A percentile compares a stretch with the other conserved stretches of the same genome.
phyloP scores from a whole-genome alignment of 2,888 invertebrate genomes.

The Acanthosoma haemorrhoidale region DNA sequence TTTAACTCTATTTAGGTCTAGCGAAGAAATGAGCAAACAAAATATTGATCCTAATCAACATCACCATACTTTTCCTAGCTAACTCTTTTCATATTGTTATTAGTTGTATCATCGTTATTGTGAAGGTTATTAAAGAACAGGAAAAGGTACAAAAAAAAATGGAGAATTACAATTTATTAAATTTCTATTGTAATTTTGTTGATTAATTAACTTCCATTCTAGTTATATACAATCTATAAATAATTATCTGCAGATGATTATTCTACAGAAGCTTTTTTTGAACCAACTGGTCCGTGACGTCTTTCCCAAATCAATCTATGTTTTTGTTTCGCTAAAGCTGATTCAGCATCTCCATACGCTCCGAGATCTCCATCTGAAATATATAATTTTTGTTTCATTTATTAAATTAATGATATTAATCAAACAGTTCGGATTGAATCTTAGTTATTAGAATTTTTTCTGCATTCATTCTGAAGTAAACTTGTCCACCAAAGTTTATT shows the following conservation, averaged over 20 bases:
- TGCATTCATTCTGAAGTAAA: too few relatives aligned
- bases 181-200: background rate
- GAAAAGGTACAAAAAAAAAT: background rate
- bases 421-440: too few relatives aligned
- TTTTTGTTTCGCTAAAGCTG: constrained; percentile 94
- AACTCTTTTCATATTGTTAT: too few relatives aligned
- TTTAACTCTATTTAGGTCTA: too few relatives aligned
- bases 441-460: too few relatives aligned
- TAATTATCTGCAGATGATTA: background rate
- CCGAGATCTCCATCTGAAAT: constrained; percentile 87
- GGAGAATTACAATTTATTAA: background rate
- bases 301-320: constrained; percentile 97
- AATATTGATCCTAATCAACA: too few relatives aligned
- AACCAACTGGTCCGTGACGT: constrained; percentile 73
- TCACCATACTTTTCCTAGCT: too few relatives aligned
- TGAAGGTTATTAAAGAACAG: too few relatives aligned
- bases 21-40: too few relatives aligned
- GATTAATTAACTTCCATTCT: background rate
- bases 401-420: too few relatives aligned
- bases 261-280: constrained; percentile 47
- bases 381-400: background rate
- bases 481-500: too few relatives aligned
- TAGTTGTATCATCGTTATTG: too few relatives aligned
- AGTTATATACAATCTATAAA: background rate
- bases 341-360: constrained; percentile 61